Evolutionary conservation across 2,888 invertebrate genomes (phyloP).

Genomic region (Cheilosia pagana): DNA sequence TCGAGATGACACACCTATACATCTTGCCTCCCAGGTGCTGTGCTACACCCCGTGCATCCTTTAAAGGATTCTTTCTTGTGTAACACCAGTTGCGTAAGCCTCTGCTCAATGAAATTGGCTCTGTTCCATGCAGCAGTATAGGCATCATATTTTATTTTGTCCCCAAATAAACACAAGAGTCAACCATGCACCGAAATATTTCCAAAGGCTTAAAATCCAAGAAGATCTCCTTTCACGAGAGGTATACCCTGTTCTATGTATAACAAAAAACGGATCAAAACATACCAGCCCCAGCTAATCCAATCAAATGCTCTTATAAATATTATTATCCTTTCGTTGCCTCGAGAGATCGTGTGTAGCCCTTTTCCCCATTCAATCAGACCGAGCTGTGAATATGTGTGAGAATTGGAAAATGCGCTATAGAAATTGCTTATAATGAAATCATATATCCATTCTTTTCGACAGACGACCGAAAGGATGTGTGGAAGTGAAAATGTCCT

Average conservation of each 20-base stretch:
- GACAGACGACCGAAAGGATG: constrained; percentile 27
- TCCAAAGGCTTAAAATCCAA: constrained; percentile 50
- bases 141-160: constrained; percentile 53
- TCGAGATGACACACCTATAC: constrained; percentile 18
- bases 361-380: constrained; percentile 33
- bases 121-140: constrained; percentile 39
- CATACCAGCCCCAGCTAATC: constrained; percentile 52
- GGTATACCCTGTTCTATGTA: background rate
- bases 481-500: constrained; percentile 50
- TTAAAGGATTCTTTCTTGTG: constrained; percentile 35
- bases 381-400: constrained; percentile 52
- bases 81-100: constrained; percentile 9
- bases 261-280: constrained; percentile 51
- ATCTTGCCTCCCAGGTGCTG: constrained; percentile 46
- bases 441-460: constrained; percentile 48
- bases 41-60: constrained; percentile 11
- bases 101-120: constrained; percentile 44
- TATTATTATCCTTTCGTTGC: constrained; percentile 65
- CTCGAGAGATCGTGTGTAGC: constrained; percentile 19
- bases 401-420: constrained; percentile 52
- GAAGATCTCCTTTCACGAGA: constrained; percentile 48
- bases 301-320: constrained; percentile 72
- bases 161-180: constrained; percentile 57
- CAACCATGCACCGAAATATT: constrained; percentile 70
- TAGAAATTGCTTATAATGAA: constrained; percentile 51